A percentile compares a stretch with the other conserved stretches of the same genome.
These are phyloP conservation scores for Anastrepha ludens DNA, from an alignment of 1,140 invertebrate genomes.

Conservation along the genomic window DNA sequence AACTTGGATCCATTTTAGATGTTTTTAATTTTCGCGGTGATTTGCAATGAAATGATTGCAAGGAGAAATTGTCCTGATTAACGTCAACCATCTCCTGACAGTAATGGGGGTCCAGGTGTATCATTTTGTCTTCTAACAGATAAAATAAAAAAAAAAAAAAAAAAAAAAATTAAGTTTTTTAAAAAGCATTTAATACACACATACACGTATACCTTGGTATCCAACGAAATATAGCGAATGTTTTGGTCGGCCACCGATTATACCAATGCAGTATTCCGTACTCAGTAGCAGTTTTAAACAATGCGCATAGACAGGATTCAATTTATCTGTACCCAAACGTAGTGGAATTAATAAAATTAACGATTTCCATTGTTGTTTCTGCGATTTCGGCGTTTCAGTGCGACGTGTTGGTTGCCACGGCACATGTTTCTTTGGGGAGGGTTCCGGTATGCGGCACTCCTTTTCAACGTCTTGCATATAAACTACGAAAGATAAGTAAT, in stretches of 20 bases:
- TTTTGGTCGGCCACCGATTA: constrained; percentile 93
- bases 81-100: constrained; percentile 93
- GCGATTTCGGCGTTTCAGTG: constrained; percentile 50
- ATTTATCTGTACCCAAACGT: constrained; percentile 86
- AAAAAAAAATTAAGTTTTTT: no score
- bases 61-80: constrained; percentile 81
- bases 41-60: constrained; percentile 88
- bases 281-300: constrained; percentile 88
- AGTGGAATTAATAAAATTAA: constrained; percentile 90
- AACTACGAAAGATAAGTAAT: constrained; percentile 73
- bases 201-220: constrained; percentile 80
- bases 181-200: no score
- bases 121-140: constrained; percentile 86
- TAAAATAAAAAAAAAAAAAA: constrained; percentile 28
- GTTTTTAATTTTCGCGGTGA: constrained; percentile 91
- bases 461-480: constrained; percentile 83
- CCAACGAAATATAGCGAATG: constrained; percentile 95
- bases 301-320: constrained; percentile 88
- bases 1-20: constrained; percentile 94
- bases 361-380: constrained; percentile 80
- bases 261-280: constrained; percentile 88
- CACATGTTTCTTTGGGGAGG: constrained; percentile 71
- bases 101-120: constrained; percentile 94
- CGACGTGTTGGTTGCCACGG: constrained; percentile 65
- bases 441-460: constrained; percentile 78